A percentile compares a stretch with the other conserved stretches of the same genome.
Conservation (phyloP, 2,797 vertebrate species). For the Distichodus sexfasciatus region DNA sequence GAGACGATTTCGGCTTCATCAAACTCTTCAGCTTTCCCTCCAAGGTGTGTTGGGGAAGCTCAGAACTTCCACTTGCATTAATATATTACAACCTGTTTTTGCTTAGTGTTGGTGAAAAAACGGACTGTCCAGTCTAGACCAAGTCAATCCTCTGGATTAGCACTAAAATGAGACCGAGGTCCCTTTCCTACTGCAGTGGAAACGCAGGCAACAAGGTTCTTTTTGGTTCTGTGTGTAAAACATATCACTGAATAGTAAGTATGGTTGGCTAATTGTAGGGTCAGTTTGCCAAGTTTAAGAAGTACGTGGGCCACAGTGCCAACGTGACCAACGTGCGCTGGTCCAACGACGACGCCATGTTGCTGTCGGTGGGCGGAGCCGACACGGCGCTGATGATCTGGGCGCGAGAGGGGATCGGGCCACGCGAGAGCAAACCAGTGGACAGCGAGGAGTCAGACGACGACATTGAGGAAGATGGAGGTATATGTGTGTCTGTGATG, state of each 20-base stretch:
- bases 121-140: too few relatives aligned
- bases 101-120: too few relatives aligned
- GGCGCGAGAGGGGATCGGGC: constrained; percentile 84
- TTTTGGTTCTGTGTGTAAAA: background rate
- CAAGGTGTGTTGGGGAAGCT: constrained; percentile 76
- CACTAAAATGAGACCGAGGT: too few relatives aligned
- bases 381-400: constrained; percentile 97
- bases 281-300: constrained; percentile 89
- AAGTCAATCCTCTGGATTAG: too few relatives aligned
- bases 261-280: constrained; percentile 70
- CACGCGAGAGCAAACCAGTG: constrained; percentile 87
- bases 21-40: constrained; percentile 93
- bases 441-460: constrained; percentile 96
- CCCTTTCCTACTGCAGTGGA: too few relatives aligned
- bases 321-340: constrained; percentile 92
- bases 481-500: constrained; percentile 59
- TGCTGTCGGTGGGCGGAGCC: constrained; percentile 91
- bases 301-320: constrained; percentile 92
- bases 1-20: constrained; percentile 92
- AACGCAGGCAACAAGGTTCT: too few relatives aligned
- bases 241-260: background rate
- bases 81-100: too few relatives aligned
- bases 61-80: too few relatives aligned
- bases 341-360: constrained; percentile 86
- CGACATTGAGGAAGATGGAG: constrained; percentile 92